Conservation (phyloP, 2,797 vertebrate genomes). For the Anas bahamensis region DNA sequence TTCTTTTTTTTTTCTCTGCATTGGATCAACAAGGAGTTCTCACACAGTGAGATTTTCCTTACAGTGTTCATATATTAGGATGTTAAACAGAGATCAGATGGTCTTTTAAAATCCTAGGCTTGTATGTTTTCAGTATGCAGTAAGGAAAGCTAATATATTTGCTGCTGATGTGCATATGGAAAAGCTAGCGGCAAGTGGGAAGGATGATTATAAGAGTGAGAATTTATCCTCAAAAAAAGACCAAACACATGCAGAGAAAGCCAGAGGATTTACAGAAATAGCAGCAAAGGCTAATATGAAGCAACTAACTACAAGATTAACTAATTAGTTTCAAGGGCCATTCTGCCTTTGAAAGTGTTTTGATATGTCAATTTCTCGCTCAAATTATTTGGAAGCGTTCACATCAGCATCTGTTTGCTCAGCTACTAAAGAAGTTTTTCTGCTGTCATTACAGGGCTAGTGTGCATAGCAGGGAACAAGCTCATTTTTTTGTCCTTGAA, state of each 20-base stretch:
- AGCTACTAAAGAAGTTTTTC: neutral
- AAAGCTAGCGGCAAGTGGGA: neutral
- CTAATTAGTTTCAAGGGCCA: neutral
- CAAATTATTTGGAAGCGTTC: neutral
- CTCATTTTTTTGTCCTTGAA: neutral
- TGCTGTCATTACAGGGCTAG: neutral
- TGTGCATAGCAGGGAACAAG: neutral
- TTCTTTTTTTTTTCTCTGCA: neutral
- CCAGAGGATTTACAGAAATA: neutral
- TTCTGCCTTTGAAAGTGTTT: neutral
- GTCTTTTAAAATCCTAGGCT: neutral
- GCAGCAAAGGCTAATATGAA: neutral
- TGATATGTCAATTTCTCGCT: neutral
- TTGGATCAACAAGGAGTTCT: neutral
- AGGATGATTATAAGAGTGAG: neutral
- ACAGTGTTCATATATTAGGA: neutral
- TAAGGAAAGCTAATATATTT: neutral
- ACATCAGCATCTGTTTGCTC: neutral
- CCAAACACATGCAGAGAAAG: neutral
- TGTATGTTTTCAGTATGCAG: neutral
- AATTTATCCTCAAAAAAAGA: neutral
- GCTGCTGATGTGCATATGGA: neutral
- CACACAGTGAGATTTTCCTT: neutral
- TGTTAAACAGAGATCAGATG: neutral
- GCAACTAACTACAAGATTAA: neutral